Percentiles rank a stretch among this genome's conserved stretches.
These are phyloP conservation scores for Perizoma affinitatum DNA, from an alignment of 2,888 invertebrate species.

Conservation along the genomic window DNA sequence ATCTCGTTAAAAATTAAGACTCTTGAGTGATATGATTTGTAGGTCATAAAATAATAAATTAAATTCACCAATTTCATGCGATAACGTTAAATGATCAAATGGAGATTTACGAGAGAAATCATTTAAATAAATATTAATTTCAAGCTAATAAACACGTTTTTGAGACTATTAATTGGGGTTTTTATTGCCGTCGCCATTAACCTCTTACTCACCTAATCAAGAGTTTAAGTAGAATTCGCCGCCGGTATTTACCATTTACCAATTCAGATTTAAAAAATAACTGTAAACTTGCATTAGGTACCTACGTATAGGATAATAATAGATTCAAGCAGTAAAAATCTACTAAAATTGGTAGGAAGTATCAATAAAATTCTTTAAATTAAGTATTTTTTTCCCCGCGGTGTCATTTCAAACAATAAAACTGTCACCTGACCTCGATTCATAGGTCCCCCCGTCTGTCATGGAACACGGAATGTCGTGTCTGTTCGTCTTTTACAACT, in stretches of 20 bases:
- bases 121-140: conserved; percentile 25
- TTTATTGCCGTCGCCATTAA: conserved; percentile 17
- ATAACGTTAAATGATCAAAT: conserved; percentile 25
- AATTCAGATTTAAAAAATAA: too few relatives aligned
- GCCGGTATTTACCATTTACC: background rate
- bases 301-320: too few relatives aligned
- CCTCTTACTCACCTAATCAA: conserved; percentile 22
- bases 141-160: conserved; percentile 19
- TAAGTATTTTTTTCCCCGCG: conserved; percentile 14
- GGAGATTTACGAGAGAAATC: conserved; percentile 26
- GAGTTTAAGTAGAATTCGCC: conserved; percentile 4
- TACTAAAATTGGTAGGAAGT: background rate
- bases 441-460: conserved; percentile 5
- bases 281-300: too few relatives aligned
- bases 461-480: conserved; percentile 6
- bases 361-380: background rate
- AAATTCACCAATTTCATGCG: conserved; percentile 26
- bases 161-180: conserved; percentile 22
- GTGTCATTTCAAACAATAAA: conserved; percentile 11
- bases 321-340: too few relatives aligned
- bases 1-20: conserved; percentile 12
- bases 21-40: conserved; percentile 20
- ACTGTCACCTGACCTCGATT: conserved; percentile 18
- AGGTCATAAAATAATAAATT: conserved; percentile 22
- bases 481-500: conserved; percentile 8